A percentile compares a stretch with the other conserved stretches of the same genome.
Conservation (phyloP, 2,797 vertebrate genomes). For the Poecilia velifera region DNA sequence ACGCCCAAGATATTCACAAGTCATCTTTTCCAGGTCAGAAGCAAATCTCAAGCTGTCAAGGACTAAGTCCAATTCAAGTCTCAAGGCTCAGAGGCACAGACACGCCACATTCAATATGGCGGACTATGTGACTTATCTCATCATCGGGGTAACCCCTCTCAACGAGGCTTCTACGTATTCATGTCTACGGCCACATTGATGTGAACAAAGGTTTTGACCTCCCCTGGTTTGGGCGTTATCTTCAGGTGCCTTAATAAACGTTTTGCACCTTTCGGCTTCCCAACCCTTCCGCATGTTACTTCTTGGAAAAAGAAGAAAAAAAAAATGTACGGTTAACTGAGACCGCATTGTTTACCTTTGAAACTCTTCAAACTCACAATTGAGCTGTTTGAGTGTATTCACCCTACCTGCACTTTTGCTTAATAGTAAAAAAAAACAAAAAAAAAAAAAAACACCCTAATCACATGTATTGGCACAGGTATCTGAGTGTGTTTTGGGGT, state of each 20-base stretch:
- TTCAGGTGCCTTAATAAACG: not conserved
- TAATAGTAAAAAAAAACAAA: slow-evolving; percentile 14
- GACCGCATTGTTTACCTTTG: slow-evolving; percentile 45
- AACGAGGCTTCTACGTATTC: no score
- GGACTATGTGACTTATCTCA: not conserved
- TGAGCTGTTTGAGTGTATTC: slow-evolving; percentile 23
- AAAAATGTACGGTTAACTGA: not conserved
- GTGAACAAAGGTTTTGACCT: not conserved
- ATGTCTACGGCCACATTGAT: not conserved
- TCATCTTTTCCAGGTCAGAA: not conserved
- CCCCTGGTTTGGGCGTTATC: not conserved
- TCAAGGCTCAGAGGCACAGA: not conserved
- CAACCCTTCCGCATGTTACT: not conserved
- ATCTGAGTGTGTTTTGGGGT: not conserved
- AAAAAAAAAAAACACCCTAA: slow-evolving; percentile 35
- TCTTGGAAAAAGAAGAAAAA: not conserved
- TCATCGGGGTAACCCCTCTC: not conserved
- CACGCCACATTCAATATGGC: not conserved
- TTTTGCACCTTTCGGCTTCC: not conserved
- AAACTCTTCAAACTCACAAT: slow-evolving; percentile 39
- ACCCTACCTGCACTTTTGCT: slow-evolving; percentile 28
- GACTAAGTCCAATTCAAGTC: not conserved
- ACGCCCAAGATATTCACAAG: not conserved
- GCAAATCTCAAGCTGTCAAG: not conserved
- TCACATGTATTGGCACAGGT: not conserved